Evolutionary conservation across 2,888 invertebrate species (phyloP).

Genomic region (Microctonus aethiopoides): DNA sequence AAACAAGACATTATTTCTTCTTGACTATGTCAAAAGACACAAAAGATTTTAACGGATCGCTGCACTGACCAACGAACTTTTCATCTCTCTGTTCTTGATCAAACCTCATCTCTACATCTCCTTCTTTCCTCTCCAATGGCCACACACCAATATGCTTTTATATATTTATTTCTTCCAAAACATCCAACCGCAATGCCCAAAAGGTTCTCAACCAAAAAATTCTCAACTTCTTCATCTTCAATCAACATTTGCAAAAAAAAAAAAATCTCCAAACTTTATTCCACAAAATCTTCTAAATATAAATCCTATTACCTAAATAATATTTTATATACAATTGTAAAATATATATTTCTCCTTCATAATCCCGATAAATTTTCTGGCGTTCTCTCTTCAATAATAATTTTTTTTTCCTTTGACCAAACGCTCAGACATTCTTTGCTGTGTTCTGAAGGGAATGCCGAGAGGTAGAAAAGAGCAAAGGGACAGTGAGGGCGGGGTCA

Average conservation of each 20-base stretch:
- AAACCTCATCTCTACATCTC: not conserved
- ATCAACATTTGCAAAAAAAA: not conserved
- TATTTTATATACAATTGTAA: too few species aligned
- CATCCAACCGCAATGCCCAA: too few species aligned
- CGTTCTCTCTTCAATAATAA: not conserved
- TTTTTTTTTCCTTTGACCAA: not conserved
- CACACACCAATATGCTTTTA: not conserved
- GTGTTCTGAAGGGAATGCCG: slow-evolving; percentile 6
- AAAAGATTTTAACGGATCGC: slow-evolving; percentile 23
- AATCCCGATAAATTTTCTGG: not conserved
- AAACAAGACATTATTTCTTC: not conserved
- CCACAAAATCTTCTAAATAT: not conserved
- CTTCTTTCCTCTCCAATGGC: not conserved
- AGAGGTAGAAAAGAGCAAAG: not conserved
- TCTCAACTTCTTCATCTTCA: not conserved
- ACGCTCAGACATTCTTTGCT: slow-evolving; percentile 6
- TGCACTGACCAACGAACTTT: slow-evolving; percentile 11
- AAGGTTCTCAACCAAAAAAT: not conserved
- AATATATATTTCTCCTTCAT: too few species aligned
- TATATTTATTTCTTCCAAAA: too few species aligned
- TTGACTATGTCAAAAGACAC: not conserved
- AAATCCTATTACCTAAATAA: not conserved
- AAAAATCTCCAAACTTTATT: too few species aligned
- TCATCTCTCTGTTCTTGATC: not conserved
- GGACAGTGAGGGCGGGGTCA: not conserved